Evolutionary conservation across 1,140 invertebrate genomes (phyloP).

Genomic region (Sycophaga agraensis): DNA sequence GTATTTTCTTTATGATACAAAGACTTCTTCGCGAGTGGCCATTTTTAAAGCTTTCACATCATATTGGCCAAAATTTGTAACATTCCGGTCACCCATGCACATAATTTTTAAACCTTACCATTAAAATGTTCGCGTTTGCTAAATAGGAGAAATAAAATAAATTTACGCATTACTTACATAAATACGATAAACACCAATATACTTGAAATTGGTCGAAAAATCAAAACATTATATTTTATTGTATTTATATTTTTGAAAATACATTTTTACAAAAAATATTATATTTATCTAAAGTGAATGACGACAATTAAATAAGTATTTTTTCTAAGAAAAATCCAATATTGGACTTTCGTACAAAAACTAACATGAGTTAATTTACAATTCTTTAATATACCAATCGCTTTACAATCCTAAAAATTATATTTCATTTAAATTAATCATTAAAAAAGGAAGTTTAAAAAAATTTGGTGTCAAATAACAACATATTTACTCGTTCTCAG

Average conservation of each 20-base stretch:
- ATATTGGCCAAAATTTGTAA: neutral
- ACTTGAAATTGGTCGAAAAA: slow-evolving; percentile 7
- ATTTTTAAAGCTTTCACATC: slow-evolving; percentile 15
- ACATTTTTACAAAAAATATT: slow-evolving; percentile 30
- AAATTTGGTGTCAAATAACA: slow-evolving; percentile 14
- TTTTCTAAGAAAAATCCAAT: slow-evolving; percentile 14
- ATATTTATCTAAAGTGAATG: slow-evolving; percentile 16
- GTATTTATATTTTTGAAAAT: slow-evolving; percentile 29
- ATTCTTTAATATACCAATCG: slow-evolving; percentile 8
- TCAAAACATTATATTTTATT: slow-evolving; percentile 16
- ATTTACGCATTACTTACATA: slow-evolving; percentile 1
- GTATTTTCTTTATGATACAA: slow-evolving; percentile 42
- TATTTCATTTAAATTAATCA: slow-evolving; percentile 1
- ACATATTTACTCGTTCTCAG: slow-evolving; percentile 7
- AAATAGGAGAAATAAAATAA: too few species aligned
- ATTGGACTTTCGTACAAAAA: slow-evolving; percentile 16
- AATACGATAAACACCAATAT: too few species aligned
- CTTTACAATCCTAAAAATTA: neutral
- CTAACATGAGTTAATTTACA: slow-evolving; percentile 13
- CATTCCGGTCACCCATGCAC: slow-evolving; percentile 13
- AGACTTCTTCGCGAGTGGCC: slow-evolving; percentile 46
- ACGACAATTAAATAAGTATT: slow-evolving; percentile 16
- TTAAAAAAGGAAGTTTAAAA: slow-evolving; percentile 14
- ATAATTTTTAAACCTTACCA: slow-evolving; percentile 11
- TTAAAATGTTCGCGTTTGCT: too few species aligned